Percentiles rank a stretch among this genome's conserved stretches.
These are phyloP conservation scores for Leptopilina drosophilae DNA, from an alignment of 2,888 invertebrate species.

Conservation along the genomic window DNA sequence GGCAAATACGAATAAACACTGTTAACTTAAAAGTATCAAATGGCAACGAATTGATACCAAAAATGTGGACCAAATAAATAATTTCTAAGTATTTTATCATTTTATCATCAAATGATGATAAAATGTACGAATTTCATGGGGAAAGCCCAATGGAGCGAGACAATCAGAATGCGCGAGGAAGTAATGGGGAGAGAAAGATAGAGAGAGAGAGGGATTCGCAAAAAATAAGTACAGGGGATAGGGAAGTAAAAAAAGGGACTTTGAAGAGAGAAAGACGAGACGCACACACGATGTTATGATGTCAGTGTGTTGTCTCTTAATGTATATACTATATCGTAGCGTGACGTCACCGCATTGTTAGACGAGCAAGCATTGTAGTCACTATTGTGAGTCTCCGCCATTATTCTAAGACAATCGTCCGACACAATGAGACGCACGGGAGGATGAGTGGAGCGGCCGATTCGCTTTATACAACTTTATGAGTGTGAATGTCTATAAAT, in stretches of 20 bases:
- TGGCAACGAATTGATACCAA: too few relatives aligned
- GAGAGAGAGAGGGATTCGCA: slow-evolving; percentile 39
- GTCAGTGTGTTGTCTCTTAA: slow-evolving; percentile 61
- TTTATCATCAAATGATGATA: too few relatives aligned
- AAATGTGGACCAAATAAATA: too few relatives aligned
- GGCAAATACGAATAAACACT: too few relatives aligned
- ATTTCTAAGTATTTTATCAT: too few relatives aligned
- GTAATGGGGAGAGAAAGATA: not conserved
- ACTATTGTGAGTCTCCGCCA: slow-evolving; percentile 77
- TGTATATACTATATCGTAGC: slow-evolving; percentile 72
- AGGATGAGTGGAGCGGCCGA: slow-evolving; percentile 69
- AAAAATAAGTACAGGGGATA: slow-evolving; percentile 37
- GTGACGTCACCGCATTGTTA: slow-evolving; percentile 77
- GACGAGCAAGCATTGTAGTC: slow-evolving; percentile 78
- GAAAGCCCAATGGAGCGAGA: too few relatives aligned
- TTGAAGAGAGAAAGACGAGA: slow-evolving; percentile 62
- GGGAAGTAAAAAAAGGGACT: slow-evolving; percentile 50
- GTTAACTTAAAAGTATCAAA: too few relatives aligned
- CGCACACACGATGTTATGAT: slow-evolving; percentile 67
- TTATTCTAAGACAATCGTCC: slow-evolving; percentile 78
- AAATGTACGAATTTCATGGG: not conserved
- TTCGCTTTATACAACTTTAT: slow-evolving; percentile 58
- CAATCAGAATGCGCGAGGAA: not conserved
- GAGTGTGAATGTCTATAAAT: slow-evolving; percentile 52
- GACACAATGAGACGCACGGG: slow-evolving; percentile 76